Evolutionary conservation across 2,797 vertebrate genomes (phyloP), one percentile per base, ranked within the genome.

Genomic region (Chaenodraco wilsoni): DNA sequence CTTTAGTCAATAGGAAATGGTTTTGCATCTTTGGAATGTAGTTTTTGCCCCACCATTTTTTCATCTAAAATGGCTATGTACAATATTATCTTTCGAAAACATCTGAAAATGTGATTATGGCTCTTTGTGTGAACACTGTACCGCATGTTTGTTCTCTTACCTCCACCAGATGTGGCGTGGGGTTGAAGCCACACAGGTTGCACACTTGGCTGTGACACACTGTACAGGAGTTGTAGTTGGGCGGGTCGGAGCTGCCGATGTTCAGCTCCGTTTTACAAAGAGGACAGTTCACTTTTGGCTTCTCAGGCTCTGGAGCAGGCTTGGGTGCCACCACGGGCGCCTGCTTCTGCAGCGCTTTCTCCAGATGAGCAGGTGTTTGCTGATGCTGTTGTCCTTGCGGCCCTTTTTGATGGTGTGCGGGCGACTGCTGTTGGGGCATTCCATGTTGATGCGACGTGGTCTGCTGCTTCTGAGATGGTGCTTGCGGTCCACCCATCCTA

Each of bases 111-210:
- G 27, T 27, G 27, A 27, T 27, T 27, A 27, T 27, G 23, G 10
- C n/a, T 21, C 16, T 27, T 1, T 45, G 49, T 57, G 31, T 55
- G 44, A 37, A 21, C 17, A 19, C 0, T 69, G 45, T 9, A 0
- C 6, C 57, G 33, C 37, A 60, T 76, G 40, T 44, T 13, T 14
- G 0, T 76, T 3, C 27, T 75, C 96, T 96, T 98, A 99, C 98
- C 97, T 99, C 97, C 57, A 97, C 93, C 90, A 99, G 94, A 83
- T 99, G 97, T 49, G 98, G 98, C 0, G 97, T 96, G 2, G 98
- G 98, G 93, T 99, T 99, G 95, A 99, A 99, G 88, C 98, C 98
- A 54, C 98, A 99, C 84, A 97, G 93, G 92, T 97, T 99, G 91
- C 98, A 99, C 91, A 99, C 98, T 92, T 97, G 96, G 78, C 93